Base-by-base conservation (phyloP, 2,797 vertebrate genomes). In the Nyctalus aviator region DNA sequence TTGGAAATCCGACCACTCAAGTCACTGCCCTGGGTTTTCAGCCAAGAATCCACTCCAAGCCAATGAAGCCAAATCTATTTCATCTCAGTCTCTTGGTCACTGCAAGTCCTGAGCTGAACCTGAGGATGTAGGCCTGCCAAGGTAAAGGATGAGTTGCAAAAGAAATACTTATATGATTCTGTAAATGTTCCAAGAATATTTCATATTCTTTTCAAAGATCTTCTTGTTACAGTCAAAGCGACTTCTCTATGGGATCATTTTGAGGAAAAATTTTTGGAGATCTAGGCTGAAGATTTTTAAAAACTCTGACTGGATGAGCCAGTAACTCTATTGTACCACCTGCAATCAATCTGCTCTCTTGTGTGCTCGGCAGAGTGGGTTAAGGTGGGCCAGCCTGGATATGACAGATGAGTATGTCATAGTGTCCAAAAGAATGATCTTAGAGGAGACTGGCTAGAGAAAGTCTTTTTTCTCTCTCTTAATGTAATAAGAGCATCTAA, bases 41-140 rank as follows among this genome's bases (percentile, higher is more conserved):
- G 92, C 95, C 96, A 95, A 64, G 57, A 95, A 57, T 90, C 27
- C 2, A 91, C 86, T 96, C 79, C 96, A 93, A 71, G 69, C 21
- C 50, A 55, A 59, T 9, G 30, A 20, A 96, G 91, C 94, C 94
- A 92, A 96, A 75, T 82, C 83, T 55, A 13, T 75, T 89, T 84
- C 2, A 2, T 83, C 77, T 90, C 32, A 30, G 37, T 72, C 92
- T 94, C 37, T 82, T 62, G 86, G 73, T 81, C 32, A 21, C 20
- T 88, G 15, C 53, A 91, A 96, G 92, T 94, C 93, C 91, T 88
- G 72, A 94, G n/a, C 73, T 94, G 95, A 96, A 93, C 94, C 91
- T 69, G 20, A 89, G 53, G 77, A 5, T 9, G 13, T 10, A 1
- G 23, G 69, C 21, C 73, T 94, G 94, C 92, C 91, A 95, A 84